Evolutionary conservation across 2,113 vertebrate genomes (phyloP), one percentile per base, ranked within the genome.

Genomic region (Hippocampus comes): DNA sequence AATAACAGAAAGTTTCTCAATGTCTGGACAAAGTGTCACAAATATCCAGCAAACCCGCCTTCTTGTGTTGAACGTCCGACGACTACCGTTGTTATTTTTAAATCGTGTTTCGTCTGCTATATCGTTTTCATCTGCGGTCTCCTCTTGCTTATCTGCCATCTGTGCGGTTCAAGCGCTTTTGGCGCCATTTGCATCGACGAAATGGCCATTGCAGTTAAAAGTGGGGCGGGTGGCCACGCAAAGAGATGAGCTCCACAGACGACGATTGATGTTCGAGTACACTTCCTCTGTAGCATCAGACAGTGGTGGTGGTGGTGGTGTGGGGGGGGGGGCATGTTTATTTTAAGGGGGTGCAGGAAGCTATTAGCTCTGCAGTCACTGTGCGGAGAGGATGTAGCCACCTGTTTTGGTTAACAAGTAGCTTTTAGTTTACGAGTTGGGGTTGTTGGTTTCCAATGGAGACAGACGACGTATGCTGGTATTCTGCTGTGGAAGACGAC

Each of bases 331-430:
- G 67, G 57, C 60, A 49, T 77, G 69, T 79, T 63, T 72, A 74
- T 72, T 72, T 73, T 70, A 76, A 38, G 77, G 70, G 63, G 34
- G 23, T 20, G 61, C 68, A 87, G 83, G 82, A 87, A 87, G 76
- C 78, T 67, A 83, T 85, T 83, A 80, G 78, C 66, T 42, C 60
- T 11, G 53, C 71, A 83, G 84, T 80, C 77, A 67, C 57, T 18
- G 80, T 83, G 76, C 51, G 79, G 73, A 87, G 76, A 84, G 78
- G 78, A 71, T 84, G 78, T 68, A 81, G 76, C 84, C 85, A 88
- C 88, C 89, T 87, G 82, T 82, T 87, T 80, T 30, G 69, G 74
- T 89, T 88, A 87, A 89, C 84, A 88, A 84, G 87, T 91, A 89
- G 55, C 73, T 77, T 68, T 69, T 63, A 73, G 73, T 88, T 87